Base-by-base conservation (phyloP, 37 sponge, comb jelly and placozoan species). In the Tethya wilhelma region DNA sequence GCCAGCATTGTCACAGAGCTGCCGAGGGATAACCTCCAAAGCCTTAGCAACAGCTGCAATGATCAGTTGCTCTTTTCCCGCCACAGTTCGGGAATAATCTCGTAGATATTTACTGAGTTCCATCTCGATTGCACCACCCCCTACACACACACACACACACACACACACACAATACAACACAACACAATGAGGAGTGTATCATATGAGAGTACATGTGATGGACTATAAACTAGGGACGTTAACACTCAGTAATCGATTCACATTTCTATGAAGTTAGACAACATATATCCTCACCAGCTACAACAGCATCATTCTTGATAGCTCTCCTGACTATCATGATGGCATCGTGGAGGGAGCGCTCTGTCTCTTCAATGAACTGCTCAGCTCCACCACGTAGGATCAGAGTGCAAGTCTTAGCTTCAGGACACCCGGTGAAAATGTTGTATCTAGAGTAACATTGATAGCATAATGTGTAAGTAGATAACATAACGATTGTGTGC, bases 311-410 rank as follows among this genome's bases (percentile, higher is more conserved):
- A 72, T 99, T 94, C 91, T 96, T 96, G 44, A 96, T 83, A 29
- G 99, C 94, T 59, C 97, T 83, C 56, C 97, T 74, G n/a, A 96
- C 99, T 45, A 99, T 99, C 99, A 99, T 96, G 87, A 99, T 99
- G 79, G 99, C 99, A 63, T 99, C 99, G 56, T 99, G 99, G 7
- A 99, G 93, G 11, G 99, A 99, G 40, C 99, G 70, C 85, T 99
- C 99, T 23, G 97, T 96, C 84, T 99, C 99, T 66, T 99, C 99
- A 42, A 99, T 99, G 63, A 99, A 96, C 95, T 99, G 99, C 55
- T 99, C 97, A 6, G 99, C 99, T 14, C 99, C 99, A 9, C 99
- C 99, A 11, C 99, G 79, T 36, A 99, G 80, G 11, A 99, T 92
- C 23, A 96, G 67, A 23, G 99, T 99, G 43, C 99, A 99, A 8